Conservation (phyloP, 1,140 invertebrate species). For the Neotoxoptera formosana region DNA sequence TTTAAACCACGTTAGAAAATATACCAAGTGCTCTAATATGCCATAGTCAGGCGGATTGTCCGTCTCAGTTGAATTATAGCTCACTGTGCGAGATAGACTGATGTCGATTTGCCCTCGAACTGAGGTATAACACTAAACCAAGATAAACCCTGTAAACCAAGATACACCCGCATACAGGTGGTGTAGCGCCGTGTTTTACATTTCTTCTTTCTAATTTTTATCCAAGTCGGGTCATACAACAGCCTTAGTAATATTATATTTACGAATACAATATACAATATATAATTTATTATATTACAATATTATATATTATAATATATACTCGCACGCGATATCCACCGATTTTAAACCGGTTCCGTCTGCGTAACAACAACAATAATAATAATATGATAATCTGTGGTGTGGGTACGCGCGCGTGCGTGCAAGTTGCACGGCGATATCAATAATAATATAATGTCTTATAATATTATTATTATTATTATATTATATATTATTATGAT, state of each 20-base stretch:
- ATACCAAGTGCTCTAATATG: too few species aligned
- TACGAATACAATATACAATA: not conserved
- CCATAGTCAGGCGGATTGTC: too few species aligned
- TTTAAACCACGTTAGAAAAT: not conserved
- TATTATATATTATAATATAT: too few species aligned
- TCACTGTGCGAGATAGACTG: not conserved
- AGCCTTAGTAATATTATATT: too few species aligned
- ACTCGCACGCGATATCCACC: not conserved
- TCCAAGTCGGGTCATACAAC: not conserved
- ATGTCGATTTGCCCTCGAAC: not conserved
- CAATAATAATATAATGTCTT: not conserved
- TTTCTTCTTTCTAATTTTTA: not conserved
- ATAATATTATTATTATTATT: not conserved
- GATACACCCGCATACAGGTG: too few species aligned
- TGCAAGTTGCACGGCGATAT: not conserved
- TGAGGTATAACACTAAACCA: not conserved
- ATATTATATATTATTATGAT: not conserved
- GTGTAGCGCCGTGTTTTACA: not conserved
- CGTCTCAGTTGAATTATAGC: not conserved
- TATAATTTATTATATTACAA: not conserved
- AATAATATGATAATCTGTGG: not conserved
- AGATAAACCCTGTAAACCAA: not conserved
- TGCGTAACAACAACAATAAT: too few species aligned
- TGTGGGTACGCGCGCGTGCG: not conserved
- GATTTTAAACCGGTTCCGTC: slow-evolving; percentile 12